phyloP scores from a whole-genome alignment of 1,140 invertebrate genomes.

The Nylanderia fulva region DNA sequence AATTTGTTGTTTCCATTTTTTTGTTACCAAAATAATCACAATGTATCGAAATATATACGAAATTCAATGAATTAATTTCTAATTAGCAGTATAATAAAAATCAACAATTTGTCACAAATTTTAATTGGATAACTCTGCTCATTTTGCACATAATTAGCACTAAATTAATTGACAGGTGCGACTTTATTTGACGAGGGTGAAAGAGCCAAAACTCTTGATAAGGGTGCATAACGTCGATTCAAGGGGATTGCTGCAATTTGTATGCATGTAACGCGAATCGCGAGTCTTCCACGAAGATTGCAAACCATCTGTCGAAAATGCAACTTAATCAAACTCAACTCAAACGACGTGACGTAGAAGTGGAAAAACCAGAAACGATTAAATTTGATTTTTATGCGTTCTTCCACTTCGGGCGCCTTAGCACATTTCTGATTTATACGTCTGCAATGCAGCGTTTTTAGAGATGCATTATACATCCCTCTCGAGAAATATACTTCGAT shows the following conservation, averaged over 20 bases:
- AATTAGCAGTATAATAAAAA: too few relatives aligned
- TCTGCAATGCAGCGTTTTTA: slow-evolving; percentile 30
- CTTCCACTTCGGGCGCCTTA: not conserved
- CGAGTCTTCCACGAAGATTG: not conserved
- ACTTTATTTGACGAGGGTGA: too few relatives aligned
- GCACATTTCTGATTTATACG: slow-evolving; percentile 20
- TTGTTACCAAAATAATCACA: too few relatives aligned
- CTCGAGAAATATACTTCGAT: not conserved
- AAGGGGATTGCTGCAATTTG: not conserved
- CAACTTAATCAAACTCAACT: slow-evolving; percentile 20
- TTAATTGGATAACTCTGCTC: too few relatives aligned
- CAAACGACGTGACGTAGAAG: not conserved
- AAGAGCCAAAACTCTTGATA: too few relatives aligned
- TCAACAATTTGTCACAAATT: too few relatives aligned
- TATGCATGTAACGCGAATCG: not conserved
- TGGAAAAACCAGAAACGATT: not conserved
- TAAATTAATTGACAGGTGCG: too few relatives aligned
- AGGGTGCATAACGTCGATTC: not conserved
- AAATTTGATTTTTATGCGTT: slow-evolving; percentile 30
- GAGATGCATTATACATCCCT: slow-evolving; percentile 20
- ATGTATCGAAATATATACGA: too few relatives aligned
- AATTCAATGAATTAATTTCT: too few relatives aligned
- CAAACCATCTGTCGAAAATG: not conserved
- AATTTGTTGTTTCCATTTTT: too few relatives aligned
- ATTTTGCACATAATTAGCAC: too few relatives aligned